These are phyloP conservation scores for Drusus annulatus DNA, from an alignment of 1,140 invertebrate species.

Conservation along the genomic window DNA sequence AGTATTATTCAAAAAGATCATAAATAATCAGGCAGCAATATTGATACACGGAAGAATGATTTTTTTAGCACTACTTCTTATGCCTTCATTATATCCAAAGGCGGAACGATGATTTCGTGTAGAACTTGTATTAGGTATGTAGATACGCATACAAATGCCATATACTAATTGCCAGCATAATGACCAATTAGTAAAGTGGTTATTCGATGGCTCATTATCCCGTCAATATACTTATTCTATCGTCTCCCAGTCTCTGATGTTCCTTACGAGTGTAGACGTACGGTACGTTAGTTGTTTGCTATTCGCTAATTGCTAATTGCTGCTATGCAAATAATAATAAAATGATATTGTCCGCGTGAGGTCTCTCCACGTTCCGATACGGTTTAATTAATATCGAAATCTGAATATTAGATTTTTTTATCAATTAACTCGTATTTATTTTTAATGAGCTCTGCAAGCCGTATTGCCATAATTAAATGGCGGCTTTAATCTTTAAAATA, in stretches of 20 bases:
- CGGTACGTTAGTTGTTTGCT: not conserved
- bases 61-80: no score
- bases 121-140: not conserved
- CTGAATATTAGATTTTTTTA: not conserved
- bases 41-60: no score
- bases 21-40: no score
- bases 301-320: slow-evolving; percentile 34
- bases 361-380: not conserved
- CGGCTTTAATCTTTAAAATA: no score
- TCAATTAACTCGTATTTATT: slow-evolving; percentile 5
- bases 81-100: no score
- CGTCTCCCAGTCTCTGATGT: not conserved
- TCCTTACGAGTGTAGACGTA: no score
- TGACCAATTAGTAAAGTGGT: slow-evolving; percentile 11
- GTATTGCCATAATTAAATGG: not conserved
- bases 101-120: no score
- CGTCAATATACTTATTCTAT: not conserved
- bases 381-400: slow-evolving; percentile 4
- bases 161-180: slow-evolving; percentile 1
- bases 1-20: no score
- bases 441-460: not conserved
- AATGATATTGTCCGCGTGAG: not conserved
- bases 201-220: slow-evolving; percentile 6
- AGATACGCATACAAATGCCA: not conserved
- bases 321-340: not conserved